phyloP scores from a whole-genome alignment of 2,113 vertebrate species.

The Rhea americana region DNA sequence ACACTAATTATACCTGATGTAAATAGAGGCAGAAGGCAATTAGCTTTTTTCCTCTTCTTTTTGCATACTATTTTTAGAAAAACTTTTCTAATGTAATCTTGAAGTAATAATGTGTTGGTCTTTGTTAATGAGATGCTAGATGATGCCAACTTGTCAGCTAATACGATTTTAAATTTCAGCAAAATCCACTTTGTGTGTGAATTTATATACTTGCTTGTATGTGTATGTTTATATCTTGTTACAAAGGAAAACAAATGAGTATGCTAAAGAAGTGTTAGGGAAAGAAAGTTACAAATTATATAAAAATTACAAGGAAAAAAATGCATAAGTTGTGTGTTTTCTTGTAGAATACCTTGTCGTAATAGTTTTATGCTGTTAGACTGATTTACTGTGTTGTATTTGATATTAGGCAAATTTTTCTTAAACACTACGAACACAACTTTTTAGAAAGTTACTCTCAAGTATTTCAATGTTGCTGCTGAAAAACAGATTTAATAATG shows the following conservation, averaged over 20 bases:
- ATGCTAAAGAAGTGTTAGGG: neutral
- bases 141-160: neutral
- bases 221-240: slow-evolving; percentile 1
- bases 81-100: neutral
- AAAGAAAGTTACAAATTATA: slow-evolving; percentile 5
- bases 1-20: slow-evolving; percentile 5
- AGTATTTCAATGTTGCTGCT: neutral
- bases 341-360: neutral
- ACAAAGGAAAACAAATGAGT: neutral
- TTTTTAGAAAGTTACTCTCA: neutral
- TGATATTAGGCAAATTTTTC: neutral
- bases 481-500: neutral
- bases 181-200: neutral
- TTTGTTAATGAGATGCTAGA: neutral
- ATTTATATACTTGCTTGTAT: neutral
- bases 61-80: slow-evolving; percentile 14
- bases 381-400: neutral
- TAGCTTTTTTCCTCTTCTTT: slow-evolving; percentile 13
- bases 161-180: neutral
- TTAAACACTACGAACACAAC: neutral
- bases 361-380: neutral
- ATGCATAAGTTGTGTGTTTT: neutral
- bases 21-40: slow-evolving; percentile 35
- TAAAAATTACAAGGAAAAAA: neutral
- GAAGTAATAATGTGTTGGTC: neutral